A percentile compares a stretch with the other conserved stretches of the same genome.
Conservation (phyloP, 2,888 invertebrate genomes). For the Agrochola lota region DNA sequence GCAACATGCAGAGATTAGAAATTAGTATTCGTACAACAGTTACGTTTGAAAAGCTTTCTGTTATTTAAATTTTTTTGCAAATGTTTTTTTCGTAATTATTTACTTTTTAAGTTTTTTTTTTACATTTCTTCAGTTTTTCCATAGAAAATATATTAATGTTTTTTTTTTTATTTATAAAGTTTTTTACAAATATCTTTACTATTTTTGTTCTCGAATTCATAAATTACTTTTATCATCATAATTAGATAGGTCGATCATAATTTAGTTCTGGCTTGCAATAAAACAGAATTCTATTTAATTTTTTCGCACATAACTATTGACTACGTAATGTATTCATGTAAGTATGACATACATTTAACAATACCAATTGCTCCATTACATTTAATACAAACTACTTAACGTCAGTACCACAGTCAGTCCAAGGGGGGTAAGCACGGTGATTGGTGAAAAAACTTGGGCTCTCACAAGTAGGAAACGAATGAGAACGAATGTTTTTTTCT, state of each 20-base stretch:
- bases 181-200: no score
- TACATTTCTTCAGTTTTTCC: background rate
- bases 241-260: no score
- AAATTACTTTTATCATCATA: background rate
- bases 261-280: background rate
- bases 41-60: conserved; percentile 50
- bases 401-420: conserved; percentile 37
- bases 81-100: background rate
- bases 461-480: conserved; percentile 68
- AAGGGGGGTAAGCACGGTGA: conserved; percentile 61
- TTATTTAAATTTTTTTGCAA: conserved; percentile 31
- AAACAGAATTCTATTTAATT: background rate
- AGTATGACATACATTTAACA: background rate
- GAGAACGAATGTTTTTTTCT: conserved; percentile 62
- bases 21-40: conserved; percentile 73
- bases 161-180: no score
- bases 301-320: background rate
- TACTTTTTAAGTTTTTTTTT: background rate
- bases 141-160: no score
- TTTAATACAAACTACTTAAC: conserved; percentile 45
- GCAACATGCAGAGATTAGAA: conserved; percentile 80
- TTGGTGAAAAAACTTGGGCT: conserved; percentile 59
- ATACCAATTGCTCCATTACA: conserved; percentile 13
- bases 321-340: background rate
- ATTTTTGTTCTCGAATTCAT: no score